Conservation (phyloP, 2,888 invertebrate genomes). For the Mystacides longicornis region DNA sequence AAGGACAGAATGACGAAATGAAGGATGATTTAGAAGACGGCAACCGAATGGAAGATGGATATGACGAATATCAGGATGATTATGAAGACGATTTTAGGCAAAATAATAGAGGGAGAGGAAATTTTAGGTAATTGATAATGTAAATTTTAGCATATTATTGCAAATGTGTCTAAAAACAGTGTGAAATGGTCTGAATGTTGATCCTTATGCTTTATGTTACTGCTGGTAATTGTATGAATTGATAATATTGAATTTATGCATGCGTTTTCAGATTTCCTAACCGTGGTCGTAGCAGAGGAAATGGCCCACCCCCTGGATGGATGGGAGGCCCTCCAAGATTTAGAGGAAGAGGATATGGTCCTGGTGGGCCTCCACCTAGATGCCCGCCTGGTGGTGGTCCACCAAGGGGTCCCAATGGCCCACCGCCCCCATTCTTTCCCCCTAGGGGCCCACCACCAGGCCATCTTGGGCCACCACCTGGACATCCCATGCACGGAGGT, state of each 20-base stretch:
- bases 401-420: slow-evolving; percentile 25
- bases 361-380: slow-evolving; percentile 48
- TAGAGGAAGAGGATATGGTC: slow-evolving; percentile 60
- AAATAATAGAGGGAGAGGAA: slow-evolving; percentile 36
- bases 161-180: too few relatives aligned
- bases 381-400: slow-evolving; percentile 33
- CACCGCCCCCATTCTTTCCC: slow-evolving; percentile 32
- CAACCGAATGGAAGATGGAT: slow-evolving; percentile 28
- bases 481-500: slow-evolving; percentile 40
- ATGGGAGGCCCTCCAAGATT: slow-evolving; percentile 52
- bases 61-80: slow-evolving; percentile 35
- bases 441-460: slow-evolving; percentile 41
- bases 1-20: slow-evolving; percentile 12
- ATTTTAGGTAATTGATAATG: slow-evolving; percentile 45
- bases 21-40: slow-evolving; percentile 15
- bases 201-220: too few relatives aligned
- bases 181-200: too few relatives aligned
- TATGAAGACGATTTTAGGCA: slow-evolving; percentile 38
- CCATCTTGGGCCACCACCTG: slow-evolving; percentile 36
- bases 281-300: slow-evolving; percentile 29
- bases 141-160: too few relatives aligned
- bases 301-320: slow-evolving; percentile 38
- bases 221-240: too few relatives aligned
- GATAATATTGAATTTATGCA: too few relatives aligned
- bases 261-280: slow-evolving; percentile 10